Evolutionary conservation across 2,888 invertebrate species (phyloP).

Genomic region (Craniophora ligustri): DNA sequence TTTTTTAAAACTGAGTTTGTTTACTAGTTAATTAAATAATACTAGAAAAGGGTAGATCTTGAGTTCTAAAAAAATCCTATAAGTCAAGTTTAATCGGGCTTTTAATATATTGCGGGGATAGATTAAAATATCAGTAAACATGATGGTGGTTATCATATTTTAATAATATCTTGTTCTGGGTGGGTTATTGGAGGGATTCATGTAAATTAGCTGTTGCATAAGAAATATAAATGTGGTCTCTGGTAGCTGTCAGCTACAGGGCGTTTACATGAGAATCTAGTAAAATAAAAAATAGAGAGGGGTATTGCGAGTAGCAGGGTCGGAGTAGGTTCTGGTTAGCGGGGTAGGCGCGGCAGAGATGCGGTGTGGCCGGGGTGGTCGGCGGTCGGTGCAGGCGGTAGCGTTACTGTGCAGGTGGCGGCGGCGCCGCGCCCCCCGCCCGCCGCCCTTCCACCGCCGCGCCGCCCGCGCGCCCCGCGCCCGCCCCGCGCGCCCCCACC

Average conservation of each 20-base stretch:
- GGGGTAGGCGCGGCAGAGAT: conserved; percentile 19
- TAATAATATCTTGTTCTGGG: not conserved
- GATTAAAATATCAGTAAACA: too few relatives aligned
- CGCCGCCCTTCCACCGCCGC: conserved; percentile 89
- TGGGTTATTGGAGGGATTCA: not conserved
- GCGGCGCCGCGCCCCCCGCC: conserved; percentile 84
- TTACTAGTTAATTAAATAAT: too few relatives aligned
- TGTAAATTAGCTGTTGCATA: too few relatives aligned
- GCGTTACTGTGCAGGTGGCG: conserved; percentile 81
- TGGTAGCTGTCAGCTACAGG: too few relatives aligned
- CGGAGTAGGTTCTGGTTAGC: conserved; percentile 7
- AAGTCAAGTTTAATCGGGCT: too few relatives aligned
- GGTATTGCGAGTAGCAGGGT: not conserved
- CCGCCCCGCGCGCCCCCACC: conserved; percentile 85
- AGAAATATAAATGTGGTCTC: too few relatives aligned
- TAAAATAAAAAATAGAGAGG: too few relatives aligned
- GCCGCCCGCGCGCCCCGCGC: conserved; percentile 77
- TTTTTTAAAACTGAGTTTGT: conserved; percentile 8
- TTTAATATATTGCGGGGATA: too few relatives aligned
- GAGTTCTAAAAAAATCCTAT: too few relatives aligned
- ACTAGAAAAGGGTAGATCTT: too few relatives aligned
- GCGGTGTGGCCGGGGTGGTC: conserved; percentile 30
- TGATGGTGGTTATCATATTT: too few relatives aligned
- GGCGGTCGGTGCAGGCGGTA: conserved; percentile 49
- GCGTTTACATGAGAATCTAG: too few relatives aligned